phyloP scores from a whole-genome alignment of 2,888 invertebrate genomes.

The Altica lythri region DNA sequence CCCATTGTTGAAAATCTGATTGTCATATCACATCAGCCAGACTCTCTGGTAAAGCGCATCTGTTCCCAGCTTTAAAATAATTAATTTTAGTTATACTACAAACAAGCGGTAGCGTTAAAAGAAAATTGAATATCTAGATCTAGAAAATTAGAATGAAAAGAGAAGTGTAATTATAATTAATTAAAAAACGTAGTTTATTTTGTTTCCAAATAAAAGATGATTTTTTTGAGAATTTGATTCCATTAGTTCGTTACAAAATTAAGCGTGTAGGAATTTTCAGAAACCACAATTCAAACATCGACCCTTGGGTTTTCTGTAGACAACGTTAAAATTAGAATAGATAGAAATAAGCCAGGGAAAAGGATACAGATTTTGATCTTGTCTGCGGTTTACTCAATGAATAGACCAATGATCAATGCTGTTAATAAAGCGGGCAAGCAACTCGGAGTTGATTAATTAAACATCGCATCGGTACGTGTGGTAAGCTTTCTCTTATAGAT shows the following conservation, averaged over 20 bases:
- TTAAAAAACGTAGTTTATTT: too few relatives aligned
- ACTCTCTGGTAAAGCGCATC: slow-evolving; percentile 49
- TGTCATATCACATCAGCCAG: slow-evolving; percentile 53
- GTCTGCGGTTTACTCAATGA: slow-evolving; percentile 56
- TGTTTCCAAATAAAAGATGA: too few relatives aligned
- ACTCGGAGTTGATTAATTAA: slow-evolving; percentile 58
- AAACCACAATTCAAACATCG: slow-evolving; percentile 20
- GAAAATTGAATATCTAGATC: slow-evolving; percentile 2
- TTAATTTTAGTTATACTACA: slow-evolving; percentile 25
- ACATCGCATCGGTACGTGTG: slow-evolving; percentile 56
- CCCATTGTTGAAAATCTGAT: slow-evolving; percentile 55
- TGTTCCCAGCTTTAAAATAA: slow-evolving; percentile 41
- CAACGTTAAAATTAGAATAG: slow-evolving; percentile 29
- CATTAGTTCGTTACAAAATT: neutral
- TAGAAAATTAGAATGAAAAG: neutral
- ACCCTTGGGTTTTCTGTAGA: slow-evolving; percentile 23
- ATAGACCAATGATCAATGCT: slow-evolving; percentile 58
- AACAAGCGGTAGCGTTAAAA: neutral
- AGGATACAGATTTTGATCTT: slow-evolving; percentile 52
- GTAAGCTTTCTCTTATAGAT: slow-evolving; percentile 48
- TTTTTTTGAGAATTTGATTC: neutral
- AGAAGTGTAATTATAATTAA: too few relatives aligned
- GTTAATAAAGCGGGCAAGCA: slow-evolving; percentile 55
- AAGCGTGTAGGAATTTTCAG: neutral
- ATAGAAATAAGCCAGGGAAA: slow-evolving; percentile 40